Percentiles rank a stretch among this genome's conserved stretches.
phyloP scores from a whole-genome alignment of 2,113 vertebrate genomes.

The Rhinogobius similis region DNA sequence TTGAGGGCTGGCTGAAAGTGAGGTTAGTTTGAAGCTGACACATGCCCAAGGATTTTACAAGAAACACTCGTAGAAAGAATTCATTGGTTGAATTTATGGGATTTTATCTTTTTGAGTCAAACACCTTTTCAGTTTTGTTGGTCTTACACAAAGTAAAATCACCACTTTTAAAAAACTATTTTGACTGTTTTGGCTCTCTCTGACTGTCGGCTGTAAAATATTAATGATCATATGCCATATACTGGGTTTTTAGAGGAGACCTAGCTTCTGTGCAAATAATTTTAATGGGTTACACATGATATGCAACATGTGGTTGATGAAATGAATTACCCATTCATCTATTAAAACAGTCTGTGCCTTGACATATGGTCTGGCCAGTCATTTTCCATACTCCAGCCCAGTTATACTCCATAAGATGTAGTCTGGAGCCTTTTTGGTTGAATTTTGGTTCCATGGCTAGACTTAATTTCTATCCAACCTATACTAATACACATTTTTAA shows the following conservation, averaged over 20 bases:
- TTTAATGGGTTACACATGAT: background rate
- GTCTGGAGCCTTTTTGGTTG: background rate
- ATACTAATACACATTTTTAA: too few species aligned
- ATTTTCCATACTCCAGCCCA: constrained; percentile 1
- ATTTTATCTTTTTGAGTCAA: background rate
- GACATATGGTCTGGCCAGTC: background rate
- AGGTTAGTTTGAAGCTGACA: constrained; percentile 37
- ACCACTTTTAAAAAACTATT: background rate
- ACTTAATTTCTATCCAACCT: too few species aligned
- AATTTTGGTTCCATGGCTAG: background rate
- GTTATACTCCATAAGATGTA: background rate
- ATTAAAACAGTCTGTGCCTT: background rate
- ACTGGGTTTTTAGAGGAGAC: background rate
- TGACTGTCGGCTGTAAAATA: background rate
- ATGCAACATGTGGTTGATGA: background rate
- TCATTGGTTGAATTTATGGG: background rate
- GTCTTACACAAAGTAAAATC: background rate
- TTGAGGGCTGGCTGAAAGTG: constrained; percentile 47
- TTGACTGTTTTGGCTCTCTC: background rate
- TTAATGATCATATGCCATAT: background rate
- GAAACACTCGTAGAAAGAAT: background rate
- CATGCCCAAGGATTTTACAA: constrained; percentile 26
- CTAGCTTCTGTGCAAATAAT: background rate
- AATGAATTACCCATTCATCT: background rate
- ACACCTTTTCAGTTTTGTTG: background rate